A percentile compares a stretch with the other conserved stretches of the same genome.
Conservation (phyloP, 35 echinoderm and acorn worm species). For the Diadema setosum region DNA sequence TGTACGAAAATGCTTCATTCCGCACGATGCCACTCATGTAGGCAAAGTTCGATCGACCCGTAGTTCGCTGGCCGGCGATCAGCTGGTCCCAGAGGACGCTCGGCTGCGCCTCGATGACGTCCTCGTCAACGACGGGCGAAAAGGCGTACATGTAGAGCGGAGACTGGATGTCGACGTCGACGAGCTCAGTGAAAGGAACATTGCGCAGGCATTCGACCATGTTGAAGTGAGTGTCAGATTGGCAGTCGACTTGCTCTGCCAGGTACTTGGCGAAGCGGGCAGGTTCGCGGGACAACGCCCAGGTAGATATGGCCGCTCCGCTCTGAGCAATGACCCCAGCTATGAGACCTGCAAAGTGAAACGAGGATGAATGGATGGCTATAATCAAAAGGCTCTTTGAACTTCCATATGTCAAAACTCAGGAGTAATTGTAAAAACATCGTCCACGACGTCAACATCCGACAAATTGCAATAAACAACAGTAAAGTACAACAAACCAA, state of each 20-base stretch:
- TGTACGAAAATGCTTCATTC: slow-evolving; percentile 71
- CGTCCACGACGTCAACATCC: too few relatives aligned
- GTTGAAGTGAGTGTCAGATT: neutral
- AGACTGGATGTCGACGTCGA: slow-evolving; percentile 43
- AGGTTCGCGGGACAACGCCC: slow-evolving; percentile 66
- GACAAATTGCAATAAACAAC: too few relatives aligned
- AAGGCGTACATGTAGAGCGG: slow-evolving; percentile 86
- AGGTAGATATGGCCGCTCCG: slow-evolving; percentile 66
- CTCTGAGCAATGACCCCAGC: slow-evolving; percentile 79
- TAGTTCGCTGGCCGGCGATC: slow-evolving; percentile 14
- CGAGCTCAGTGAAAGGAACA: slow-evolving; percentile 8
- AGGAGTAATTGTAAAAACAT: too few relatives aligned
- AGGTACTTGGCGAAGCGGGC: slow-evolving; percentile 28
- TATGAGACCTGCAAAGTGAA: slow-evolving; percentile 71
- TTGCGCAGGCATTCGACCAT: slow-evolving; percentile 65
- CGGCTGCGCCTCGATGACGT: slow-evolving; percentile 61
- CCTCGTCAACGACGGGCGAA: slow-evolving; percentile 74
- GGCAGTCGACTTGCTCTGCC: slow-evolving; percentile 33
- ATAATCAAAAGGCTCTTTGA: too few relatives aligned
- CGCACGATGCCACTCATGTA: slow-evolving; percentile 68
- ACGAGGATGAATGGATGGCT: too few relatives aligned
- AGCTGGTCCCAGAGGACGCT: slow-evolving; percentile 16
- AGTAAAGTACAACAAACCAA: too few relatives aligned
- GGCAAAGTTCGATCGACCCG: neutral
- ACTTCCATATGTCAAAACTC: too few relatives aligned